These are phyloP conservation scores for Carassius auratus DNA, from an alignment of 2,113 vertebrate species.

Conservation along the genomic window DNA sequence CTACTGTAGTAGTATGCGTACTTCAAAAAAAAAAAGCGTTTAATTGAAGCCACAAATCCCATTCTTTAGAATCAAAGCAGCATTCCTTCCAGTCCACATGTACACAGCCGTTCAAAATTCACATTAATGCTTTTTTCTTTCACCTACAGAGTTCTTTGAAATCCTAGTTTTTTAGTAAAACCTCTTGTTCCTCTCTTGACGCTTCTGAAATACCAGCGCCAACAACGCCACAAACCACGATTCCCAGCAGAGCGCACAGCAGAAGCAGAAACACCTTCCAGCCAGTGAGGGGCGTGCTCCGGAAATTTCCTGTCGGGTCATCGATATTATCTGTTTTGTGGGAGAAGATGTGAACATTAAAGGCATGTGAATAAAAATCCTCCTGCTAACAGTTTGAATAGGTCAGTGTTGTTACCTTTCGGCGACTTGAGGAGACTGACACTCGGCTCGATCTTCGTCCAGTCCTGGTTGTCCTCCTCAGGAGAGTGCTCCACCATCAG, in stretches of 20 bases:
- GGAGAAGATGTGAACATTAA: neutral
- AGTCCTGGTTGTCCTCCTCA: slow-evolving; percentile 92
- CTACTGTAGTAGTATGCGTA: neutral
- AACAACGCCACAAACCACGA: slow-evolving; percentile 93
- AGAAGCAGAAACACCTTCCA: slow-evolving; percentile 97
- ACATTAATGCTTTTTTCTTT: slow-evolving; percentile 65
- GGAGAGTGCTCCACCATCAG: slow-evolving; percentile 93
- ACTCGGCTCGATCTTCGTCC: slow-evolving; percentile 96
- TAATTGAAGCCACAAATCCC: neutral
- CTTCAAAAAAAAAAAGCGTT: neutral
- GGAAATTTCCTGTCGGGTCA: slow-evolving; percentile 95
- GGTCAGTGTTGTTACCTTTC: slow-evolving; percentile 80
- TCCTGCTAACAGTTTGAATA: neutral
- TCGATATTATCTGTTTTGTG: slow-evolving; percentile 87
- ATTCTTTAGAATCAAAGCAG: neutral
- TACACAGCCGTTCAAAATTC: slow-evolving; percentile 73
- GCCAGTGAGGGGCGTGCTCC: slow-evolving; percentile 89
- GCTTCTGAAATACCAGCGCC: slow-evolving; percentile 96
- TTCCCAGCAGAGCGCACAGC: slow-evolving; percentile 91
- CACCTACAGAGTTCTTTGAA: slow-evolving; percentile 57
- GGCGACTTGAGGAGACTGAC: slow-evolving; percentile 95
- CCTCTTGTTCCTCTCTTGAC: slow-evolving; percentile 96
- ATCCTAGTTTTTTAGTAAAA: slow-evolving; percentile 83
- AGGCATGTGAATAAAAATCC: neutral
- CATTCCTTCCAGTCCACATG: slow-evolving; percentile 58